These are phyloP conservation scores for Plebejus argus DNA, from an alignment of 2,888 invertebrate genomes.

Conservation along the genomic window DNA sequence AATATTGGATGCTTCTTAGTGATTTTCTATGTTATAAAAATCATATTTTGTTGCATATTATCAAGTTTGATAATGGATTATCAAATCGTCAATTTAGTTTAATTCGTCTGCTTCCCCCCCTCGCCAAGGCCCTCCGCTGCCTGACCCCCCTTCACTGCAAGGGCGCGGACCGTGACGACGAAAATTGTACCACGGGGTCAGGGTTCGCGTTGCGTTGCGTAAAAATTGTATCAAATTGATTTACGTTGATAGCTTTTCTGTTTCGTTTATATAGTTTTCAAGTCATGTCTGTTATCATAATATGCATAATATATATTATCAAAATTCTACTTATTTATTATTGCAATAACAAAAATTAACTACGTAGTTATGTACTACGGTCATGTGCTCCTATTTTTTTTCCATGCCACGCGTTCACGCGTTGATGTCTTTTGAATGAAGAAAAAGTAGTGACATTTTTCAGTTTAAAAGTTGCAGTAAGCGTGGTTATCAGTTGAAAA, in stretches of 20 bases:
- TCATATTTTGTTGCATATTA: too few species aligned
- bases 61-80: too few species aligned
- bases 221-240: constrained; percentile 10
- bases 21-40: too few species aligned
- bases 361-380: too few species aligned
- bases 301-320: too few species aligned
- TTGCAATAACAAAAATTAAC: too few species aligned
- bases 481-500: neutral
- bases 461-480: neutral
- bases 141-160: constrained; percentile 33
- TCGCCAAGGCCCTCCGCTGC: neutral
- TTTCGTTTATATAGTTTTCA: neutral
- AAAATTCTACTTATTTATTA: too few species aligned
- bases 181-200: constrained; percentile 45
- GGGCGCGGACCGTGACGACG: constrained; percentile 44
- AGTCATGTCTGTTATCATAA: neutral
- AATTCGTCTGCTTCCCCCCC: neutral
- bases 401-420: neutral
- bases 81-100: too few species aligned
- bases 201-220: constrained; percentile 41
- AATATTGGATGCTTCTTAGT: too few species aligned
- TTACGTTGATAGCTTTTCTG: neutral
- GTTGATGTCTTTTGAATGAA: neutral
- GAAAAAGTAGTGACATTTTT: neutral
- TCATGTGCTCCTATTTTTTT: too few species aligned